Percentiles rank a stretch among this genome's conserved stretches.
phyloP scores from a whole-genome alignment of 2,888 invertebrate genomes.

The Drosophila helvetica region DNA sequence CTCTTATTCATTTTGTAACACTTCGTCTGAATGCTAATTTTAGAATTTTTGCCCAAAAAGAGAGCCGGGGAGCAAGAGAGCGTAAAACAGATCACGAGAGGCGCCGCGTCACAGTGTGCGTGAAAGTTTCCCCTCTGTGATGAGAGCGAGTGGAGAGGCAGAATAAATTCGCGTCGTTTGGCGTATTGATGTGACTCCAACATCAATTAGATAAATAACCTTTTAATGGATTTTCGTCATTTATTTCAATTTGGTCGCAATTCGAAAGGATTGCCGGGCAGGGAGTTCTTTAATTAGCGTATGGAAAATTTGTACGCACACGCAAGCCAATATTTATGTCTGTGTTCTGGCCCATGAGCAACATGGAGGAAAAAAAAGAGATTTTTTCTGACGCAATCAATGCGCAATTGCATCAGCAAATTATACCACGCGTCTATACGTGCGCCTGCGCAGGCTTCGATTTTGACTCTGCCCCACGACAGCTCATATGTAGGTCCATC shows the following conservation, averaged over 20 bases:
- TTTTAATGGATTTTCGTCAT: conserved; percentile 61
- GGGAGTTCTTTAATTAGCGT: conserved; percentile 32
- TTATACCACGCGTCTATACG: conserved; percentile 20
- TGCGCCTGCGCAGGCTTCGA: conserved; percentile 54
- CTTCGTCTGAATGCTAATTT: conserved; percentile 54
- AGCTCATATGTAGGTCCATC: too few species aligned
- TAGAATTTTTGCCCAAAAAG: conserved; percentile 52
- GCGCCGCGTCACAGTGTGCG: conserved; percentile 1
- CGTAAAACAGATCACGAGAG: neutral
- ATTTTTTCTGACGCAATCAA: conserved; percentile 68
- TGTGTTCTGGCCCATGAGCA: conserved; percentile 3
- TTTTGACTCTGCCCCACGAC: neutral
- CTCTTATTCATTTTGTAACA: conserved; percentile 41
- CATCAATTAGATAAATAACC: conserved; percentile 70
- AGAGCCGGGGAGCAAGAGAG: conserved; percentile 14
- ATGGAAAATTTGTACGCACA: conserved; percentile 25
- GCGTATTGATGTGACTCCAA: conserved; percentile 38
- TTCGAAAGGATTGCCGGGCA: conserved; percentile 9
- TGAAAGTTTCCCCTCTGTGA: conserved; percentile 5
- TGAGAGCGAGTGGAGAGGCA: conserved; percentile 2
- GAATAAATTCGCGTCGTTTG: neutral
- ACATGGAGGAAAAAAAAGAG: neutral
- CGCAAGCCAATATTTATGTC: conserved; percentile 14
- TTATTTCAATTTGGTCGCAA: conserved; percentile 50
- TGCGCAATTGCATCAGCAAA: conserved; percentile 67